A percentile compares a stretch with the other conserved stretches of the same genome.
Conservation (phyloP, 2,797 vertebrate genomes). For the Danio jaintianensis region DNA sequence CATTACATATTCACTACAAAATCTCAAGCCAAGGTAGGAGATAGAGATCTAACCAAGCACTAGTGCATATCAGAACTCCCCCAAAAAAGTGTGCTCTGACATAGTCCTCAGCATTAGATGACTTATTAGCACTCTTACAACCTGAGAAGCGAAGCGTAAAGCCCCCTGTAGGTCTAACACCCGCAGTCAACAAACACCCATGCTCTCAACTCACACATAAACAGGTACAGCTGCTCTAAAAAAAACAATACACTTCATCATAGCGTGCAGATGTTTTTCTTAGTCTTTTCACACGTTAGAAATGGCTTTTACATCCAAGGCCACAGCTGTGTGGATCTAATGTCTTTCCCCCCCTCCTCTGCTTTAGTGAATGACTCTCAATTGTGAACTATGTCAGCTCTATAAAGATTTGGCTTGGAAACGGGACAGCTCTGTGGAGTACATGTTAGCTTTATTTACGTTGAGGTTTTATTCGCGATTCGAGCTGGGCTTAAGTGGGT, state of each 20-base stretch:
- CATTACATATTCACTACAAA: conserved; percentile 42
- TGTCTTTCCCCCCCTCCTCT: conserved; percentile 19
- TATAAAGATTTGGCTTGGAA: conserved; percentile 62
- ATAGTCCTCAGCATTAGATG: not conserved
- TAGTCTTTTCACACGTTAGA: conserved; percentile 49
- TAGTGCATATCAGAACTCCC: not conserved
- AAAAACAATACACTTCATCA: conserved; percentile 53
- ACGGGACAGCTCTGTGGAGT: conserved; percentile 53
- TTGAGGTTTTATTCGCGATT: conserved; percentile 59
- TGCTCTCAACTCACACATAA: conserved; percentile 48
- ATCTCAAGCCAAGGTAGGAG: conserved; percentile 49
- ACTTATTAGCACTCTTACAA: conserved; percentile 5
- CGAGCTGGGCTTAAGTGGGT: conserved; percentile 56
- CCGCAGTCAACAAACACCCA: conserved; percentile 38
- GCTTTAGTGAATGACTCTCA: conserved; percentile 33
- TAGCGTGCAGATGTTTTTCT: conserved; percentile 54
- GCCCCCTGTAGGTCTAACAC: conserved; percentile 31
- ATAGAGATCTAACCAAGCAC: conserved; percentile 12
- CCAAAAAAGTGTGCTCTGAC: not conserved
- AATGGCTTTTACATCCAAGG: conserved; percentile 45
- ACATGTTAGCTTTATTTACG: conserved; percentile 63
- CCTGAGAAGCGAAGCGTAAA: conserved; percentile 1
- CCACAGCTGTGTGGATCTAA: conserved; percentile 57
- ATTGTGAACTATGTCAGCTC: conserved; percentile 55
- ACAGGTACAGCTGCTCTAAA: conserved; percentile 42